Conservation (phyloP, 2,888 invertebrate species). For the Macropis europaea region DNA sequence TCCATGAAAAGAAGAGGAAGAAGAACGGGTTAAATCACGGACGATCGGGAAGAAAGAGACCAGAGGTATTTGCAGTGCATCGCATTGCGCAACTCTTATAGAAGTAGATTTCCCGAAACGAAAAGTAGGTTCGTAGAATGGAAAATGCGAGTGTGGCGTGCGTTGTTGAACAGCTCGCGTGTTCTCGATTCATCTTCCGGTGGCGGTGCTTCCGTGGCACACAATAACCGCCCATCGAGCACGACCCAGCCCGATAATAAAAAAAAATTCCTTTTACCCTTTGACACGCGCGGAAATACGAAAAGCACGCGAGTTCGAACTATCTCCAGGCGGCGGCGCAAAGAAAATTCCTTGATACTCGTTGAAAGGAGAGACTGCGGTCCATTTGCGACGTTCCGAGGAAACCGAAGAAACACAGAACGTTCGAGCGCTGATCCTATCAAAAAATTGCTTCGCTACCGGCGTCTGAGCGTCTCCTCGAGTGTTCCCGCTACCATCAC, state of each 20-base stretch:
- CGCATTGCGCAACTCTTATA: no score
- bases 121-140: constrained; percentile 10
- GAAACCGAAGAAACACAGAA: constrained; percentile 62
- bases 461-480: constrained; percentile 65
- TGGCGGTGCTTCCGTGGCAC: not conserved
- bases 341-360: constrained; percentile 50
- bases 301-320: constrained; percentile 27
- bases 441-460: constrained; percentile 74
- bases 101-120: no score
- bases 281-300: constrained; percentile 22
- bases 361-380: constrained; percentile 50
- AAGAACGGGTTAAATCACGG: no score
- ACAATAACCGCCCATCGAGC: constrained; percentile 32
- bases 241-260: constrained; percentile 27
- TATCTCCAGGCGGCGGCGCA: constrained; percentile 42
- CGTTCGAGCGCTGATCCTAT: constrained; percentile 69
- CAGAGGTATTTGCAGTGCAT: no score
- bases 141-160: constrained; percentile 38
- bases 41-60: no score
- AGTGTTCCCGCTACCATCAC: constrained; percentile 33
- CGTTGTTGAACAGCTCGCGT: constrained; percentile 16
- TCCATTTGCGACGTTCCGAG: constrained; percentile 61
- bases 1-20: no score
- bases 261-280: constrained; percentile 33
- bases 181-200: constrained; percentile 38